phyloP scores from a whole-genome alignment of 1,140 invertebrate genomes.

The Neotoxoptera formosana region DNA sequence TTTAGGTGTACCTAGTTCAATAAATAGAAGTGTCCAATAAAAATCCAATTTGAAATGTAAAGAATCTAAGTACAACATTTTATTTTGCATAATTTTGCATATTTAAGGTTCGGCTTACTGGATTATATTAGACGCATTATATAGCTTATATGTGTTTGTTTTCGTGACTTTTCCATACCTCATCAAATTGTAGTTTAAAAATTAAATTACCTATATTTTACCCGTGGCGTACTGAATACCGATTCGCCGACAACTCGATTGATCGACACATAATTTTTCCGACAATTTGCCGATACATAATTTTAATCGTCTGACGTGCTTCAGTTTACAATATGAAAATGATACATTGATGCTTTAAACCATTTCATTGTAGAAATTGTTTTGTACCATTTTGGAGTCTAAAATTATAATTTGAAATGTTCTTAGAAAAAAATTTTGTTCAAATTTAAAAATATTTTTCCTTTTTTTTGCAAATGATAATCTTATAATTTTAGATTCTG shows the following conservation, averaged over 20 bases:
- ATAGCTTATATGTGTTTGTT: neutral
- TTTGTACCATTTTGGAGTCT: no score
- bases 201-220: neutral
- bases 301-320: neutral
- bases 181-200: neutral
- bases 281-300: neutral
- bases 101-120: neutral
- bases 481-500: no score
- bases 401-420: no score
- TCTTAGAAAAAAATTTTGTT: no score
- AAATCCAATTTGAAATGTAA: neutral
- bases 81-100: neutral
- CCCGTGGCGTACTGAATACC: accelerated
- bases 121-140: neutral
- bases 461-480: no score
- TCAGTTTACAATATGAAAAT: no score
- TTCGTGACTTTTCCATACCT: neutral
- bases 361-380: no score
- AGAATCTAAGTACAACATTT: neutral
- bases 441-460: no score
- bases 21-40: neutral
- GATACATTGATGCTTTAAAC: no score
- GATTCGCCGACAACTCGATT: neutral
- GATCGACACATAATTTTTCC: neutral
- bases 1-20: neutral